Percentiles rank a stretch among this genome's conserved stretches.
These are phyloP conservation scores for Phasianus colchicus DNA, from an alignment of 2,113 vertebrate species.

Conservation along the genomic window DNA sequence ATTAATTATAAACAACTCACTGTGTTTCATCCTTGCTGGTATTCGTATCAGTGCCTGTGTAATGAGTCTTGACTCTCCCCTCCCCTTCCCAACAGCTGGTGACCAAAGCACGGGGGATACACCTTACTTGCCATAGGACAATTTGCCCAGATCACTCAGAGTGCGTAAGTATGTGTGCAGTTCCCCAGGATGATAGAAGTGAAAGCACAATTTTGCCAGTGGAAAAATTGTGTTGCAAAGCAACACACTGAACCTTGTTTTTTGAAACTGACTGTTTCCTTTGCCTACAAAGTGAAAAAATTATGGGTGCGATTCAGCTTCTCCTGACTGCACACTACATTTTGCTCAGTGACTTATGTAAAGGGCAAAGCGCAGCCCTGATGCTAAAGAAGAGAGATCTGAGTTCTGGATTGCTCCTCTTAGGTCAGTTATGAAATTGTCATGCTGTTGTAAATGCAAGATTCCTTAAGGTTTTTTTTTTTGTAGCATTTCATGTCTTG, in stretches of 20 bases:
- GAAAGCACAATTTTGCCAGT: not conserved
- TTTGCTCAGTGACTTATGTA: not conserved
- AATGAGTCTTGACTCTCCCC: not conserved
- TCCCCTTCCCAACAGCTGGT: not conserved
- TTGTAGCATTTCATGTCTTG: not conserved
- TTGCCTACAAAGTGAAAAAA: not conserved
- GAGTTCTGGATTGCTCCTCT: not conserved
- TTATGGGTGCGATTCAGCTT: not conserved
- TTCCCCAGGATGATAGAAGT: not conserved
- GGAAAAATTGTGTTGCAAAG: not conserved
- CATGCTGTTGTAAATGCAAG: not conserved
- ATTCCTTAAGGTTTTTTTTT: not conserved
- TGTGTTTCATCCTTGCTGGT: conserved; percentile 11
- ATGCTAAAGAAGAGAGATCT: not conserved
- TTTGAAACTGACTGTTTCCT: not conserved
- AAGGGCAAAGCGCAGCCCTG: not conserved
- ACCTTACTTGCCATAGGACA: not conserved
- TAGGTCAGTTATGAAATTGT: not conserved
- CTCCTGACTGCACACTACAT: not conserved
- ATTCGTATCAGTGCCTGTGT: not conserved
- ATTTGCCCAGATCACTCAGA: not conserved
- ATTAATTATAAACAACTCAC: conserved; percentile 36
- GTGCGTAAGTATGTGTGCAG: not conserved
- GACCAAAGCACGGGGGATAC: not conserved
- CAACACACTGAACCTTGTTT: not conserved